Evolutionary conservation across 2,113 vertebrate genomes (phyloP).

Genomic region (Gymnogyps californianus): DNA sequence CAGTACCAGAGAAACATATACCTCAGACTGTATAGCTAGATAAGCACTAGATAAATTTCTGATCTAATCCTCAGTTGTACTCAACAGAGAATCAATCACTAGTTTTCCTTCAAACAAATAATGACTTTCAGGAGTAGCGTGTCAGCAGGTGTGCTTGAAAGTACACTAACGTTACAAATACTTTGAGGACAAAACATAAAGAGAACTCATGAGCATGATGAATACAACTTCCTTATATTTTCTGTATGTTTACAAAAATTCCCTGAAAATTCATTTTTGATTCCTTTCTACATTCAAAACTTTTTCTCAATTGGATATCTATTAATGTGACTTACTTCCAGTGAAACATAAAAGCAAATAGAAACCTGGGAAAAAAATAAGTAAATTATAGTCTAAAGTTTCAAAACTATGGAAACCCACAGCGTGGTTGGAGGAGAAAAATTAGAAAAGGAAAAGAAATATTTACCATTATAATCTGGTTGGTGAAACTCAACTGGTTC

Average conservation of each 20-base stretch:
- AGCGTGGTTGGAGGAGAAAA: not conserved
- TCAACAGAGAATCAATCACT: not conserved
- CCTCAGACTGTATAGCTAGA: not conserved
- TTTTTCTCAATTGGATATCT: not conserved
- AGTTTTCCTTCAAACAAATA: not conserved
- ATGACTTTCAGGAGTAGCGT: not conserved
- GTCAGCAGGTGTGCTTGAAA: not conserved
- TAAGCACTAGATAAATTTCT: not conserved
- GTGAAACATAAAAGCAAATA: not conserved
- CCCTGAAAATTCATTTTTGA: not conserved
- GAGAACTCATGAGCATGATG: not conserved
- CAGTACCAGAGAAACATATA: not conserved
- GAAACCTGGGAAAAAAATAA: not conserved
- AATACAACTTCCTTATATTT: not conserved
- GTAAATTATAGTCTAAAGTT: not conserved
- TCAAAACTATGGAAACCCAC: not conserved
- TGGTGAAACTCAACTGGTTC: constrained; percentile 47
- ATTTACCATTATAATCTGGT: constrained; percentile 69
- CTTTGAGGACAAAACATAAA: not conserved
- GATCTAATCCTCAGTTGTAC: not conserved
- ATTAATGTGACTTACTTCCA: not conserved
- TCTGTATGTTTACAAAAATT: not conserved
- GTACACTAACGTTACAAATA: not conserved
- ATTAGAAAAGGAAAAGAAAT: not conserved
- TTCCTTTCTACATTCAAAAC: not conserved